These are phyloP conservation scores for Ischnus inquisitorius DNA, from an alignment of 2,888 invertebrate species.

Conservation along the genomic window DNA sequence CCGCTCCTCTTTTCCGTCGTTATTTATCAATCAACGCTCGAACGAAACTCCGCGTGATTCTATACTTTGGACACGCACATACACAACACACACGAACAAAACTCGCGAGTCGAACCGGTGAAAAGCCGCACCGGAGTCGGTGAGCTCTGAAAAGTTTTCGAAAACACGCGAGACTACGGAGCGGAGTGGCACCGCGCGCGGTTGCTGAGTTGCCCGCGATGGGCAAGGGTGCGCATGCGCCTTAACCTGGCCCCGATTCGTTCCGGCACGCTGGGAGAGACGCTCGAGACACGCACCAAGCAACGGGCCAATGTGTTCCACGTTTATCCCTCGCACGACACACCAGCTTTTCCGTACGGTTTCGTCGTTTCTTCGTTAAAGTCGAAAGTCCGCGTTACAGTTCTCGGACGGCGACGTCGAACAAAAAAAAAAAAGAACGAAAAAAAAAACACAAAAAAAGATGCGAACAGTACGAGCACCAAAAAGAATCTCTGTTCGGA, in stretches of 20 bases:
- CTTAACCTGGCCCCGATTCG: constrained; percentile 66
- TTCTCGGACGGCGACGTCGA: no score
- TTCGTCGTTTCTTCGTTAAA: no score
- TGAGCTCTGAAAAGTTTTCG: constrained; percentile 30
- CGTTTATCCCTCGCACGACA: not conserved
- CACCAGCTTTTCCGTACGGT: not conserved
- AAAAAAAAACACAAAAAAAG: no score
- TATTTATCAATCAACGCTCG: not conserved
- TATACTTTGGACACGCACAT: not conserved
- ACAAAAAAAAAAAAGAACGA: no score
- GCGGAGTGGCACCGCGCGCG: constrained; percentile 47
- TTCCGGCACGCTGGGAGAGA: constrained; percentile 43
- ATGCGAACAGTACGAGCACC: no score
- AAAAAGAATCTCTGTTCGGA: no score
- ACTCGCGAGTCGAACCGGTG: not conserved
- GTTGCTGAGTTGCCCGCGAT: constrained; percentile 45
- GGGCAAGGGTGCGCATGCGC: constrained; percentile 63
- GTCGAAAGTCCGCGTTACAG: no score
- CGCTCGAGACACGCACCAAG: constrained; percentile 46
- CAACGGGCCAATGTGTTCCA: not conserved
- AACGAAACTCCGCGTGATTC: not conserved
- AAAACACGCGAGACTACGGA: constrained; percentile 37
- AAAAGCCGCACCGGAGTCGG: constrained; percentile 15
- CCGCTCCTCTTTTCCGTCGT: not conserved
- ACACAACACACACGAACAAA: not conserved